Evolutionary conservation across 2,888 invertebrate genomes (phyloP).

Genomic region (Lochmaea capreae): DNA sequence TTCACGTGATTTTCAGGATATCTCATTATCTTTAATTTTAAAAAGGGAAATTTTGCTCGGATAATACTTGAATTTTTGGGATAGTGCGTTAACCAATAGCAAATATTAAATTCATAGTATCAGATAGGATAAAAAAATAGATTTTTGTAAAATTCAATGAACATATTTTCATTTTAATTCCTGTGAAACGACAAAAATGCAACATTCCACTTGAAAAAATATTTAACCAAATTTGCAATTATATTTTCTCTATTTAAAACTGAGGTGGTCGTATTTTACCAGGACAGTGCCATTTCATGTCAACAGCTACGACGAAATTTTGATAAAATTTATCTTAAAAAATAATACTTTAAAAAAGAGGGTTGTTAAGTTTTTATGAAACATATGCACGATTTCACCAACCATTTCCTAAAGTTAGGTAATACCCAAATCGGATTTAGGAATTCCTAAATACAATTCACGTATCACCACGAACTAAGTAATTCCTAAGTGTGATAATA

Average conservation of each 20-base stretch:
- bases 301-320: neutral
- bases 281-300: neutral
- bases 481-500: too few relatives aligned
- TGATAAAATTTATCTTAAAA: neutral
- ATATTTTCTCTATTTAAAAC: neutral
- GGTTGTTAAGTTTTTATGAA: too few relatives aligned
- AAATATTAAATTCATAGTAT: neutral
- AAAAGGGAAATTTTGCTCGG: too few relatives aligned
- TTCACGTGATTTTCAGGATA: too few relatives aligned
- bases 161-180: neutral
- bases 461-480: too few relatives aligned
- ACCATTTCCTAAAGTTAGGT: too few relatives aligned
- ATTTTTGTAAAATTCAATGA: neutral
- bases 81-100: neutral
- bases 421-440: too few relatives aligned
- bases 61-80: neutral
- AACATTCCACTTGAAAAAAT: conserved; percentile 8
- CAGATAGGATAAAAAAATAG: neutral
- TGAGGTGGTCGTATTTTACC: neutral
- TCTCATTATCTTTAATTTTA: too few relatives aligned
- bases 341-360: neutral
- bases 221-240: conserved; percentile 1
- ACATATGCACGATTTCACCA: too few relatives aligned
- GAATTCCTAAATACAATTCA: too few relatives aligned
- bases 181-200: conserved; percentile 3